phyloP scores from a whole-genome alignment of 2,888 invertebrate species.

The Melolontha melolontha region DNA sequence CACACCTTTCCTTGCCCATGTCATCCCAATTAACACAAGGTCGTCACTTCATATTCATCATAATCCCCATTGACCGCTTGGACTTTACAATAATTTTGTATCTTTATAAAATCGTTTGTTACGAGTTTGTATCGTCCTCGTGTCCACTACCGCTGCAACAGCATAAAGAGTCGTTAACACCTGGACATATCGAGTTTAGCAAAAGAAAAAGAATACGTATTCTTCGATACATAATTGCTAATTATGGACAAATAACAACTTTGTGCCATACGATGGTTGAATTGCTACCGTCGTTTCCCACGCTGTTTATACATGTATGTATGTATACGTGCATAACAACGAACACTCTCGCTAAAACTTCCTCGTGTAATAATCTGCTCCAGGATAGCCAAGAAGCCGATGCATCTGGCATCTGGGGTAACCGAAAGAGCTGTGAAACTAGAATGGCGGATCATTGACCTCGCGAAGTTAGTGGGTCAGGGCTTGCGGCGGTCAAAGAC shows the following conservation, averaged over 20 bases:
- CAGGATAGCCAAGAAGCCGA: slow-evolving; percentile 46
- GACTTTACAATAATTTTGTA: slow-evolving; percentile 53
- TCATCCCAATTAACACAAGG: slow-evolving; percentile 64
- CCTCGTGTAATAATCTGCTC: slow-evolving; percentile 47
- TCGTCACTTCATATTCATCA: slow-evolving; percentile 58
- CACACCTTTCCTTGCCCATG: slow-evolving; percentile 56
- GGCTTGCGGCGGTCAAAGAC: slow-evolving; percentile 64
- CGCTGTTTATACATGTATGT: slow-evolving; percentile 40
- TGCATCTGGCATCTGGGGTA: slow-evolving; percentile 52
- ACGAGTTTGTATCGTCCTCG: slow-evolving; percentile 47
- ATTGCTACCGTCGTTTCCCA: slow-evolving; percentile 43
- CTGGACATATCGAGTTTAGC: slow-evolving; percentile 33
- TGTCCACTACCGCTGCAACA: slow-evolving; percentile 7
- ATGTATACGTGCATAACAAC: slow-evolving; percentile 13
- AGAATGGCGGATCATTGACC: slow-evolving; percentile 66
- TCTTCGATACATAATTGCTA: slow-evolving; percentile 40
- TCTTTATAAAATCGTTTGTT: slow-evolving; percentile 63
- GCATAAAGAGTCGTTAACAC: slow-evolving; percentile 49
- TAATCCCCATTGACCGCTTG: slow-evolving; percentile 56
- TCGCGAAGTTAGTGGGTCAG: slow-evolving; percentile 67
- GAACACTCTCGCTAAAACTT: slow-evolving; percentile 46
- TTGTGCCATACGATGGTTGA: slow-evolving; percentile 10
- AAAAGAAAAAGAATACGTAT: slow-evolving; percentile 28
- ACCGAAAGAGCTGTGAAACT: slow-evolving; percentile 61
- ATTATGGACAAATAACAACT: slow-evolving; percentile 33